Conservation (phyloP, 2,797 vertebrate species). For the Loriculus beryllinus region DNA sequence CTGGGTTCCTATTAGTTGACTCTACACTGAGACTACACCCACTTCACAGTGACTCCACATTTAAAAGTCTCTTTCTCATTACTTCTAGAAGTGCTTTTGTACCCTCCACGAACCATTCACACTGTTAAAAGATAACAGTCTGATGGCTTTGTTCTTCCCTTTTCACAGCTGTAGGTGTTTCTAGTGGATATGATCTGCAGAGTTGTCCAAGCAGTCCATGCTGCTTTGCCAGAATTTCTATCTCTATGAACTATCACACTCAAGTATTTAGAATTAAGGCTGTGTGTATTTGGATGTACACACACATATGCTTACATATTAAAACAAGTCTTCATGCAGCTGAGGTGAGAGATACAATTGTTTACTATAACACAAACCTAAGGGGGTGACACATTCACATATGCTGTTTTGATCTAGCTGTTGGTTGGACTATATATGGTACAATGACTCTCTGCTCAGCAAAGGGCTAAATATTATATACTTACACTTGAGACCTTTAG, state of each 20-base stretch:
- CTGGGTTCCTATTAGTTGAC: neutral
- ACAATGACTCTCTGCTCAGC: neutral
- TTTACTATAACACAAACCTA: neutral
- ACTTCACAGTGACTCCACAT: neutral
- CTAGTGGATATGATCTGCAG: neutral
- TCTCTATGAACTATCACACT: neutral
- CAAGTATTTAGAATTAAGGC: neutral
- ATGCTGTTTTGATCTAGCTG: neutral
- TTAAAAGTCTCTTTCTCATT: neutral
- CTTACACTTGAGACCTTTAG: neutral
- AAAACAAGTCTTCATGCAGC: neutral
- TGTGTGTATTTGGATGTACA: neutral
- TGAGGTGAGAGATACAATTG: neutral
- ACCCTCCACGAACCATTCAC: neutral
- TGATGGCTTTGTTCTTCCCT: neutral
- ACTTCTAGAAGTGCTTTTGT: neutral
- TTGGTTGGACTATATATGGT: neutral
- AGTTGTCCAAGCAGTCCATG: neutral
- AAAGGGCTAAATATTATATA: neutral
- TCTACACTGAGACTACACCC: neutral
- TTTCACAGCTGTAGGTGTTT: neutral
- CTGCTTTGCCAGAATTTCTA: neutral
- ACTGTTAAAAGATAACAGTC: neutral
- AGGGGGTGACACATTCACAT: neutral
- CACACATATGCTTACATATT: neutral